Conservation (phyloP, 2,797 vertebrate species). For the Orientallactaga sibirica region DNA sequence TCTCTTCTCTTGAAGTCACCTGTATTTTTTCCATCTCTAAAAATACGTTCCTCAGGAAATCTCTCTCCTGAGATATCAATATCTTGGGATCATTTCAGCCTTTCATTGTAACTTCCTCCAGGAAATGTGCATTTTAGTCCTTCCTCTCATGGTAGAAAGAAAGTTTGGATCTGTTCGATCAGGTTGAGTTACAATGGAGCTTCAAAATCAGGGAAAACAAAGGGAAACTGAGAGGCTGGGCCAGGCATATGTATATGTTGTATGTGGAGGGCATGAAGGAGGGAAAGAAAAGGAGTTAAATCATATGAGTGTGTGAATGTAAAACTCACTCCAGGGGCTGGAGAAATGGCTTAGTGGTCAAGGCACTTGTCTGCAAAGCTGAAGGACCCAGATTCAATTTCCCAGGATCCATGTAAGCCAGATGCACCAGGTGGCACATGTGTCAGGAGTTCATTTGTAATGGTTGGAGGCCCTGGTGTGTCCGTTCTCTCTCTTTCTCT, state of each 20-base stretch:
- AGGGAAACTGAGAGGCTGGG: neutral
- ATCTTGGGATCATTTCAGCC: neutral
- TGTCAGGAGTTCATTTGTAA: too few species aligned
- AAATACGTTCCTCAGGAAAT: neutral
- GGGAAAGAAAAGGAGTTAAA: neutral
- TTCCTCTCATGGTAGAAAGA: neutral
- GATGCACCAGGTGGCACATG: too few species aligned
- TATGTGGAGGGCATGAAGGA: neutral
- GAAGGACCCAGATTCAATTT: too few species aligned
- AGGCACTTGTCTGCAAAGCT: too few species aligned
- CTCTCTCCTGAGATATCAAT: neutral
- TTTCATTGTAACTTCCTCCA: neutral
- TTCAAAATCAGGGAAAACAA: neutral
- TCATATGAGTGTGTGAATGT: neutral
- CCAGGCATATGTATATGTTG: neutral
- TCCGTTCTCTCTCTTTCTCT: too few species aligned
- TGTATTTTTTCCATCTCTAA: neutral
- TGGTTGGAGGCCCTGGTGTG: too few species aligned
- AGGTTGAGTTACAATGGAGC: neutral
- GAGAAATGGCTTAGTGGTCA: too few species aligned
- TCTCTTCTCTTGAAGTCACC: neutral
- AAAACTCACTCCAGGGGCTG: neutral
- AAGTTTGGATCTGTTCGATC: neutral
- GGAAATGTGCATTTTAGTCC: neutral
- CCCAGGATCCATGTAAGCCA: too few species aligned